Evolutionary conservation across 2,113 vertebrate genomes (phyloP).

Genomic region (Smithornis capensis): DNA sequence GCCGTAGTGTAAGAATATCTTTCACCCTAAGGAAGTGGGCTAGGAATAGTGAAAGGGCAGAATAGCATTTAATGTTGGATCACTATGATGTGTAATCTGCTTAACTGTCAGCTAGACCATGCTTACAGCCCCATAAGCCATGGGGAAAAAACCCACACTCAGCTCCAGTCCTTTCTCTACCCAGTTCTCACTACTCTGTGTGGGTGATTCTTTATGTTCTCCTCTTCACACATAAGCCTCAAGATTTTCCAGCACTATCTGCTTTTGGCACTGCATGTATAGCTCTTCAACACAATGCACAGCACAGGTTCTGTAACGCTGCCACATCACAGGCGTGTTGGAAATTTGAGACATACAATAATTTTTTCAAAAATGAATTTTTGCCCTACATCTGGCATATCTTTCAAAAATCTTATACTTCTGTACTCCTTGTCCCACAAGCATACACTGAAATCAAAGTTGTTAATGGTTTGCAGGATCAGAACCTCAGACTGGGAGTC

Average conservation of each 20-base stretch:
- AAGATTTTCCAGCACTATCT: neutral
- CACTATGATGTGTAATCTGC: neutral
- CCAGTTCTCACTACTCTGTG: neutral
- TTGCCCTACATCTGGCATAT: neutral
- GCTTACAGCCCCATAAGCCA: neutral
- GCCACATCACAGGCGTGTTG: neutral
- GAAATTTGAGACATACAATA: neutral
- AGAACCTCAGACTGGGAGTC: neutral
- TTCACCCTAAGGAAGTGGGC: neutral
- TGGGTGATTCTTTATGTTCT: neutral
- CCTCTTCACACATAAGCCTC: neutral
- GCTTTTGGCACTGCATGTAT: neutral
- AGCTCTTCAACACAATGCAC: neutral
- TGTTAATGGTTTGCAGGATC: neutral
- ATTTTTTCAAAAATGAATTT: neutral
- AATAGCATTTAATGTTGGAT: neutral
- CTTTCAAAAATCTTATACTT: neutral
- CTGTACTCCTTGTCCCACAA: neutral
- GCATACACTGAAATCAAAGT: neutral
- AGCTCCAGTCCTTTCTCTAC: neutral
- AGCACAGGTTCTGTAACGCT: neutral
- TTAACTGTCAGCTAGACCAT: neutral
- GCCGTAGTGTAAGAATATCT: neutral
- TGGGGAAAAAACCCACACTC: neutral
- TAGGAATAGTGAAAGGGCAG: neutral